Conservation (phyloP, 30 jellyfish, hydroid and myxozoan genomes). For the Hydra vulgaris region DNA sequence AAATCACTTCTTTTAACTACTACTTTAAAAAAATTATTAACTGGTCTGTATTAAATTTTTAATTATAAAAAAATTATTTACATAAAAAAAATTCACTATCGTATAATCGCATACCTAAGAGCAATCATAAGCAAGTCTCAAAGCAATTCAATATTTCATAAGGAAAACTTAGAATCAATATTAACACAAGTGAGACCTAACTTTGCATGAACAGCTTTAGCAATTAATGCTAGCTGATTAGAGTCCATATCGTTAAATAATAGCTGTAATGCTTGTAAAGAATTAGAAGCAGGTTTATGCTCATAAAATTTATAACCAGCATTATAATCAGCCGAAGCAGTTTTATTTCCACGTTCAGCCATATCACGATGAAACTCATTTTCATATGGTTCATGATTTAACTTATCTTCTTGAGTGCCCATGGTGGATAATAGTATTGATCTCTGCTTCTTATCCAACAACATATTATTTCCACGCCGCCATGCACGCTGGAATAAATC, state of each 20-base stretch:
- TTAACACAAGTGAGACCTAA: conserved; percentile 59
- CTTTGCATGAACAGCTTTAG: conserved; percentile 69
- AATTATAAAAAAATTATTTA: too few species aligned
- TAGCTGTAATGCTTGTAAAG: conserved; percentile 63
- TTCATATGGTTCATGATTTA: conserved; percentile 47
- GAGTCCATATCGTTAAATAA: conserved; percentile 52
- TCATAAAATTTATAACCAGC: conserved; percentile 19
- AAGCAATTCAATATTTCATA: too few species aligned
- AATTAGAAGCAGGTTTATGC: conserved; percentile 52
- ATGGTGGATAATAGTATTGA: conserved; percentile 27
- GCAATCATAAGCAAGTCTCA: too few species aligned
- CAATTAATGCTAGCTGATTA: conserved; percentile 49
- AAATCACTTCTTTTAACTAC: too few species aligned
- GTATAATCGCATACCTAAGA: too few species aligned
- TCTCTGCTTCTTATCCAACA: conserved; percentile 32
- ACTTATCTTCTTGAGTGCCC: conserved; percentile 51
- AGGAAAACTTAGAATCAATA: neutral
- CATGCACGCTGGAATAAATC: conserved; percentile 80
- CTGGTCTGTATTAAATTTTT: too few species aligned
- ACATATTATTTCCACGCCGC: conserved; percentile 88
- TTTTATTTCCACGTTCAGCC: conserved; percentile 29
- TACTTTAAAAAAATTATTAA: too few species aligned
- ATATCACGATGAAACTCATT: conserved; percentile 46
- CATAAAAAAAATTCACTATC: too few species aligned
- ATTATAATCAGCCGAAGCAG: conserved; percentile 26